These are phyloP conservation scores for Netelia inedita DNA, from an alignment of 2,888 invertebrate genomes.

Conservation along the genomic window DNA sequence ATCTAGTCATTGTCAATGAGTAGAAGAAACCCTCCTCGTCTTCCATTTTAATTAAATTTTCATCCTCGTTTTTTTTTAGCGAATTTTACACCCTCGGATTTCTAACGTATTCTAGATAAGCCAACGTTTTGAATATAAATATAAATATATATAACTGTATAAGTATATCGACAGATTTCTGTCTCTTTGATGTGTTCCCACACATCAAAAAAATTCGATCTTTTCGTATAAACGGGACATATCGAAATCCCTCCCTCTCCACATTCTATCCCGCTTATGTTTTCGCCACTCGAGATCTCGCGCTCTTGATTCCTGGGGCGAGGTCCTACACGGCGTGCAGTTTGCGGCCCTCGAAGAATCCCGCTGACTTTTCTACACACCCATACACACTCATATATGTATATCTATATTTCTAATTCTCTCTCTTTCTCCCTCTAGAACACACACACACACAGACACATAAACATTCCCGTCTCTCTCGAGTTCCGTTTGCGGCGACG, in stretches of 20 bases:
- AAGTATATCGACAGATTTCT: constrained; percentile 10
- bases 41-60: constrained; percentile 19
- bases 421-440: neutral
- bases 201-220: constrained; percentile 19
- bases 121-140: neutral
- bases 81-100: constrained; percentile 3
- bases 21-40: constrained; percentile 37
- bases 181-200: constrained; percentile 21
- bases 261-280: constrained; percentile 56
- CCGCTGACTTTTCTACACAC: constrained; percentile 58
- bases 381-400: neutral
- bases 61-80: constrained; percentile 3
- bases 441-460: no score
- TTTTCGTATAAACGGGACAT: constrained; percentile 26
- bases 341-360: constrained; percentile 54
- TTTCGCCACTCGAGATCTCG: constrained; percentile 65
- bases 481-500: constrained; percentile 73
- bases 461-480: constrained; percentile 49
- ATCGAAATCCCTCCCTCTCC: constrained; percentile 52
- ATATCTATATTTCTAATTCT: neutral
- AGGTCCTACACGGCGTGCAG: constrained; percentile 35
- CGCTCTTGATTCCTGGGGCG: constrained; percentile 67
- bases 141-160: neutral
- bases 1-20: constrained; percentile 74
- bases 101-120: neutral